These are phyloP conservation scores for Dasypus novemcinctus DNA, from an alignment of 2,113 vertebrate species.

Conservation along the genomic window DNA sequence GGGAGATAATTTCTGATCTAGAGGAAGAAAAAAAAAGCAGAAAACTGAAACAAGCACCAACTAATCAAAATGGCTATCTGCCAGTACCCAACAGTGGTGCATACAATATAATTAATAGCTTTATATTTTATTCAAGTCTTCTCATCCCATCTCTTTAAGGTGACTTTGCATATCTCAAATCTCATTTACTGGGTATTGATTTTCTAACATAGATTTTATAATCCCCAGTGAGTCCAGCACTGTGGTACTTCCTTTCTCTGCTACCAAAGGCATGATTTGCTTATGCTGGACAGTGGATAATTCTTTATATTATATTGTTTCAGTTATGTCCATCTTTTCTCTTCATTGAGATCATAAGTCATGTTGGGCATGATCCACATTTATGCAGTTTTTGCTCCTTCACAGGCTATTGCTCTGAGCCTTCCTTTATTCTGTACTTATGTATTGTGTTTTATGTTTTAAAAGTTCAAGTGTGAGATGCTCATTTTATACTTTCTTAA, in stretches of 20 bases:
- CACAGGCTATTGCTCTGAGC: not conserved
- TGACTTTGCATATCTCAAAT: slow-evolving; percentile 30
- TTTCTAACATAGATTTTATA: slow-evolving; percentile 38
- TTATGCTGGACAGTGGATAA: not conserved
- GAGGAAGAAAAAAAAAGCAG: too few relatives aligned
- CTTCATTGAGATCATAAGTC: not conserved
- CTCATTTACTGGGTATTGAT: slow-evolving; percentile 38
- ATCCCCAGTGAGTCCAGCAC: not conserved
- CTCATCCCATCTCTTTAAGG: not conserved
- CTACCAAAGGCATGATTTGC: not conserved
- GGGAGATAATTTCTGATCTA: too few relatives aligned
- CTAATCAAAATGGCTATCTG: not conserved
- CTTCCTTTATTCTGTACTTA: not conserved
- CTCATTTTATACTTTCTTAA: not conserved
- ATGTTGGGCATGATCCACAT: not conserved
- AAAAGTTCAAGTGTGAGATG: not conserved
- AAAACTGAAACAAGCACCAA: too few relatives aligned
- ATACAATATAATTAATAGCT: not conserved
- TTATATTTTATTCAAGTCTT: not conserved
- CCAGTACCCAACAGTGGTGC: not conserved
- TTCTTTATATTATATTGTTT: not conserved
- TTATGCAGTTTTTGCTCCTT: not conserved
- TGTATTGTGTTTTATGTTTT: not conserved
- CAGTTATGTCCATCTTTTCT: not conserved
- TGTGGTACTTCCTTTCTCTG: not conserved